Conservation (phyloP, 2,113 vertebrate species). For the Festucalex cinctus region DNA sequence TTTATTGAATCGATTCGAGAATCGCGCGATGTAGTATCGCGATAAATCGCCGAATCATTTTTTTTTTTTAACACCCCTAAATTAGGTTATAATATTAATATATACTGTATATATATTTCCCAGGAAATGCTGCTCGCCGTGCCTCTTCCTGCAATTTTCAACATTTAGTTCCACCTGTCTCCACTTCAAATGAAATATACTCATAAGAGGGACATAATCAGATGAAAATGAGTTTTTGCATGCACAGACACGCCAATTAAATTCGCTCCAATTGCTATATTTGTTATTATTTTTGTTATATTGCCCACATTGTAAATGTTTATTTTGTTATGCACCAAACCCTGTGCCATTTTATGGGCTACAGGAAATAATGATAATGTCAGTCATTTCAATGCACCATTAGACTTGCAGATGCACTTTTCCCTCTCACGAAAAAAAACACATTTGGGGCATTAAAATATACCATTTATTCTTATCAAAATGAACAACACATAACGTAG, state of each 20-base stretch:
- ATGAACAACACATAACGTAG: background rate
- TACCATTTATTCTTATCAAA: background rate
- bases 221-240: slow-evolving; percentile 14
- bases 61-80: no score
- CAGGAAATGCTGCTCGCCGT: background rate
- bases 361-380: background rate
- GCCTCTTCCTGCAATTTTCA: background rate
- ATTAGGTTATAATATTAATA: no score
- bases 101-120: no score
- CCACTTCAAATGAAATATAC: slow-evolving; percentile 10
- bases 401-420: background rate
- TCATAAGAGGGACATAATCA: slow-evolving; percentile 6
- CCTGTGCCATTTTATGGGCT: background rate
- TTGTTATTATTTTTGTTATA: background rate
- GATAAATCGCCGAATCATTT: no score
- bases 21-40: no score
- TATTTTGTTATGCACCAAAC: background rate
- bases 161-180: background rate
- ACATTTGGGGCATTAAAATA: background rate
- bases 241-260: background rate
- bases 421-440: background rate
- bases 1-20: no score
- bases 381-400: background rate
- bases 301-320: background rate
- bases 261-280: background rate